Evolutionary conservation across 2,797 vertebrate genomes (phyloP).

Genomic region (Galagoides demidoff): DNA sequence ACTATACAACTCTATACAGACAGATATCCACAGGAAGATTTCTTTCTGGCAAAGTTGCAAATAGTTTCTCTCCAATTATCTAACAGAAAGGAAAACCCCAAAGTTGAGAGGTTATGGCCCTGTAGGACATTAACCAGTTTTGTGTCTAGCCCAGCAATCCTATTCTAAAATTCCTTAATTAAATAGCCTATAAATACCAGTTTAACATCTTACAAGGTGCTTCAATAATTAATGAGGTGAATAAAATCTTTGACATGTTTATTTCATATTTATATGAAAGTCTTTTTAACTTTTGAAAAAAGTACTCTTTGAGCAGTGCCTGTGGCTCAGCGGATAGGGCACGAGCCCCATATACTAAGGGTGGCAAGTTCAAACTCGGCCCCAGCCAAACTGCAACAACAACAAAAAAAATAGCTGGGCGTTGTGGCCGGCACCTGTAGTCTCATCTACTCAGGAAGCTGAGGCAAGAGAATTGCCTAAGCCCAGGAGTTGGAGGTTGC

Average conservation of each 20-base stretch:
- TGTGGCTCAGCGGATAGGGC: too few species aligned
- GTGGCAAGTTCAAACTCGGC: too few species aligned
- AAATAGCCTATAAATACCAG: not conserved
- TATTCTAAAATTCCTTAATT: not conserved
- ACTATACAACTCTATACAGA: not conserved
- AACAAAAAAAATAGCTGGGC: too few species aligned
- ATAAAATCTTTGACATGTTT: not conserved
- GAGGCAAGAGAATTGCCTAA: too few species aligned
- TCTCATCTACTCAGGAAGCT: too few species aligned
- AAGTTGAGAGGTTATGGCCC: not conserved
- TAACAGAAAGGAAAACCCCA: not conserved
- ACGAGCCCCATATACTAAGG: too few species aligned
- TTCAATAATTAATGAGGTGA: not conserved
- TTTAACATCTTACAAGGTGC: not conserved
- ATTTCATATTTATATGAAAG: conserved; percentile 25
- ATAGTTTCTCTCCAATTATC: not conserved
- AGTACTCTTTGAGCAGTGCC: not conserved
- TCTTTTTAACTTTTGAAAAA: not conserved
- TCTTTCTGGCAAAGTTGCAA: not conserved
- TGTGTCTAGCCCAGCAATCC: not conserved
- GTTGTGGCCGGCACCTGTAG: too few species aligned
- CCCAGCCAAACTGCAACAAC: too few species aligned
- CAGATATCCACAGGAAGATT: not conserved
- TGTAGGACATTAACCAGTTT: not conserved
- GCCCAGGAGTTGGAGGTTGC: too few species aligned